Evolutionary conservation across 2,888 invertebrate genomes (phyloP), one percentile per base, ranked within the genome.

Genomic region (Hirudinaria manillensis): DNA sequence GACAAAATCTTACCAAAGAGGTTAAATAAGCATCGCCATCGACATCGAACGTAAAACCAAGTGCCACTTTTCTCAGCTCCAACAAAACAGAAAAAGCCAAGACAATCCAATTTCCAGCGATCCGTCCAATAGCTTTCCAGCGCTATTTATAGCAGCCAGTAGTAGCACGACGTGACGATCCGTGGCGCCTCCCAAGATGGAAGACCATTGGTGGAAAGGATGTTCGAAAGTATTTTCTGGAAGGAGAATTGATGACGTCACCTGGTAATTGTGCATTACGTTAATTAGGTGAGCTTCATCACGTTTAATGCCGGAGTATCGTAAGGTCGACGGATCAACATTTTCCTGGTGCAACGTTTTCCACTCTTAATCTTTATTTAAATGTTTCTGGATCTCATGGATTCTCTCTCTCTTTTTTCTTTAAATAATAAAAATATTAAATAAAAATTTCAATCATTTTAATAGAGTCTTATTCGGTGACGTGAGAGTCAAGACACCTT

Each of bases 101-200:
- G 24, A 29, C 24, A 16, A 27, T 61, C 61, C 61, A 61, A 61
- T 61, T 61, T 29, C 29, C 61, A 61, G 2, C 29, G 13, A 27
- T 13, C 61, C 61, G 19, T 19, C 61, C 61, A 61, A 61, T 61
- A 16, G 24, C 61, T 1, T 61, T 61, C 61, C 24, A 16, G 61
- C 29, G 61, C 21, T 61, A 61, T 61, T 61, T 61, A 61, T 61
- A 61, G 61, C 61, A 61, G 61, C 61, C 61, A 61, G 61, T 61
- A 61, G 61, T n/a, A 29, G 13, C 61, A 27, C 61, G 61, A n/a
- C 61, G 3, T 4, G 61, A 7, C 1, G 61, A 10, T 29, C 61
- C 2, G 24, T 27, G 24, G 61, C 24, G 10, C 61, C 29, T 24
- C 61, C 61, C 61, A 61, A n/a, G 61, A 61, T 27, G 24, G 24